Percentiles rank a stretch among this genome's conserved stretches.
phyloP scores from a whole-genome alignment of 1,140 invertebrate species.

The Ceratoteleas bidentatus region DNA sequence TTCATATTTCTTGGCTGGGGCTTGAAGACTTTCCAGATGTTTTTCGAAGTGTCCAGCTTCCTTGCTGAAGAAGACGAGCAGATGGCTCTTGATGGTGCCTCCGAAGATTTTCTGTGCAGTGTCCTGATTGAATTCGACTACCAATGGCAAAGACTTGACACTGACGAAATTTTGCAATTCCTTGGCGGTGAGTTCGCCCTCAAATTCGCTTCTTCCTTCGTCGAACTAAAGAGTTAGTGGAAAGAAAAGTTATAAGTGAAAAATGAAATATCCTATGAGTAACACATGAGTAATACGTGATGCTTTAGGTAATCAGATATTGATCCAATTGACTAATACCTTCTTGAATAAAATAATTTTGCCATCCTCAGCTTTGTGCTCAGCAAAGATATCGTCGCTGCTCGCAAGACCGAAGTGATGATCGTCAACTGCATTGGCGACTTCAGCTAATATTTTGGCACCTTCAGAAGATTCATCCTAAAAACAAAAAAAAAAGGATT shows the following conservation, averaged over 20 bases:
- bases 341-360: conserved; percentile 94
- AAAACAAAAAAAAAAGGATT: conserved; percentile 37
- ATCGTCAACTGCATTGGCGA: conserved; percentile 92
- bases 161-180: conserved; percentile 92
- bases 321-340: conserved; percentile 82
- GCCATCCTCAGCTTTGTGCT: conserved; percentile 88
- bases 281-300: background rate
- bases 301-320: background rate
- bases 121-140: conserved; percentile 99
- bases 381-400: conserved; percentile 88
- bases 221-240: conserved; percentile 95
- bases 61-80: conserved; percentile 97
- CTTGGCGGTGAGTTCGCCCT: conserved; percentile 86
- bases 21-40: conserved; percentile 87
- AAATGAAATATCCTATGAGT: background rate
- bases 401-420: conserved; percentile 93
- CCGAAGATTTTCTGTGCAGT: conserved; percentile 99
- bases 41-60: conserved; percentile 91
- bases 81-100: conserved; percentile 97
- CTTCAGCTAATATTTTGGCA: conserved; percentile 92
- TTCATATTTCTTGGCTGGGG: conserved; percentile 93
- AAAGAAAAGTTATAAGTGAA: conserved; percentile 7
- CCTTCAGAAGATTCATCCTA: conserved; percentile 88
- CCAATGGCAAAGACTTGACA: conserved; percentile 92
- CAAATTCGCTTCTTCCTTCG: conserved; percentile 91